A percentile compares a stretch with the other conserved stretches of the same genome.
Conservation (phyloP, 1,140 invertebrate species). For the Diplogasteroides magnus region DNA sequence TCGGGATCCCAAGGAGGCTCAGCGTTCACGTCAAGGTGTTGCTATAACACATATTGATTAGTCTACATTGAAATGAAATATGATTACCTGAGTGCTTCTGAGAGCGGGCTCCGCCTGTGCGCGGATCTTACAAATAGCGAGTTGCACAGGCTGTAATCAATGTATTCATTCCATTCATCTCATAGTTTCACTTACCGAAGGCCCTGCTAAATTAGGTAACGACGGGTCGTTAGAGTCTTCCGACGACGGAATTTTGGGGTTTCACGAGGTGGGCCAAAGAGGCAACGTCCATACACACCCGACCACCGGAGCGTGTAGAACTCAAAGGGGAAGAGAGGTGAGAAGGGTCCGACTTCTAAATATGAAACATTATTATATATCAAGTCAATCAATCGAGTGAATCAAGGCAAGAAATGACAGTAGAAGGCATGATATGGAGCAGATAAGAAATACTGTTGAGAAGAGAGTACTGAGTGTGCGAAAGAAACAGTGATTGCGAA, state of each 20-base stretch:
- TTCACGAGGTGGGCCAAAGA: constrained; percentile 18
- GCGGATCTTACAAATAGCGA: constrained; percentile 9
- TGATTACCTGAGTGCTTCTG: constrained; percentile 20
- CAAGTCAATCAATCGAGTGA: no score
- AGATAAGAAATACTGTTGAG: not conserved
- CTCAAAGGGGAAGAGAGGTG: not conserved
- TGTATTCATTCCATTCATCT: not conserved
- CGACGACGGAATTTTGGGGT: constrained; percentile 47
- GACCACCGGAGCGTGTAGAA: constrained; percentile 34
- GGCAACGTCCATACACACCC: constrained; percentile 51
- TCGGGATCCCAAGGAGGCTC: constrained; percentile 50
- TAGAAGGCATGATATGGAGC: not conserved
- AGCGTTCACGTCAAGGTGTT: constrained; percentile 51
- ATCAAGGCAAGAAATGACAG: no score
- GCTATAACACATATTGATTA: constrained; percentile 35
- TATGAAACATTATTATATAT: not conserved
- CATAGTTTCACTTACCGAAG: constrained; percentile 4
- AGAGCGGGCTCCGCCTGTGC: constrained; percentile 14
- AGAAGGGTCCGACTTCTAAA: not conserved
- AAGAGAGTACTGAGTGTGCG: not conserved
- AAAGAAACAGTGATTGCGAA: not conserved
- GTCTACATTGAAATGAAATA: constrained; percentile 25
- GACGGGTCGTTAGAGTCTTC: constrained; percentile 46
- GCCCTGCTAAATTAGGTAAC: constrained; percentile 25
- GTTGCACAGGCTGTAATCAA: constrained; percentile 1